These are phyloP conservation scores for Agrochola lota DNA, from an alignment of 2,888 invertebrate species.

Conservation along the genomic window DNA sequence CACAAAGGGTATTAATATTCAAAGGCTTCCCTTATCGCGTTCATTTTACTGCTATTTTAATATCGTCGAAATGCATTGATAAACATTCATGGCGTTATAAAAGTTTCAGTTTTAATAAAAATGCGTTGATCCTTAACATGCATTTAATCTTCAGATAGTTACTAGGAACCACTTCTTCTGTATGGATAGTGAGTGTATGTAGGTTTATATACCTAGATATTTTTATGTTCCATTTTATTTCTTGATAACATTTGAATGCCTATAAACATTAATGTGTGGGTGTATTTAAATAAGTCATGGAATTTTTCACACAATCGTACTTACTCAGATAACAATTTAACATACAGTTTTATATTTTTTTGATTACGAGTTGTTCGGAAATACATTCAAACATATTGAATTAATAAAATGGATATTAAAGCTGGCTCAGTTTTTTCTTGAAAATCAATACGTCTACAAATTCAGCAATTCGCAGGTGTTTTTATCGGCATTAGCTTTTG, in stretches of 20 bases:
- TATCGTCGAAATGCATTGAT: slow-evolving; percentile 80
- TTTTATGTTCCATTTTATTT: slow-evolving; percentile 61
- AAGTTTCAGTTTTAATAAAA: slow-evolving; percentile 73
- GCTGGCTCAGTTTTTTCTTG: slow-evolving; percentile 59
- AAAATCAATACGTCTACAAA: slow-evolving; percentile 72
- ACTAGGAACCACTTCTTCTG: slow-evolving; percentile 43
- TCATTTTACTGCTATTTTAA: slow-evolving; percentile 80
- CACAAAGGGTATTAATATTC: slow-evolving; percentile 79
- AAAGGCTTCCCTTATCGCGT: slow-evolving; percentile 82
- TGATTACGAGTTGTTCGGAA: slow-evolving; percentile 10
- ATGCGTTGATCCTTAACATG: slow-evolving; percentile 44
- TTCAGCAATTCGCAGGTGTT: slow-evolving; percentile 75
- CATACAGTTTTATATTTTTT: slow-evolving; percentile 42
- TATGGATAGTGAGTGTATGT: slow-evolving; percentile 33
- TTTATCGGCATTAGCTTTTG: slow-evolving; percentile 62
- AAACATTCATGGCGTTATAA: slow-evolving; percentile 81
- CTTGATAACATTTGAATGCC: slow-evolving; percentile 65
- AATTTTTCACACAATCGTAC: slow-evolving; percentile 66
- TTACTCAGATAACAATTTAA: slow-evolving; percentile 64
- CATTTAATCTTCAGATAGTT: slow-evolving; percentile 49
- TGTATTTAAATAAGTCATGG: slow-evolving; percentile 67
- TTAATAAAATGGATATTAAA: slow-evolving; percentile 1
- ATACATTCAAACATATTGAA: slow-evolving; percentile 8
- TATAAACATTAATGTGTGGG: slow-evolving; percentile 61
- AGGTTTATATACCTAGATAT: slow-evolving; percentile 49